A percentile compares a stretch with the other conserved stretches of the same genome.
Conservation (phyloP, 2,888 invertebrate species). For the Coleophora flavipennella region DNA sequence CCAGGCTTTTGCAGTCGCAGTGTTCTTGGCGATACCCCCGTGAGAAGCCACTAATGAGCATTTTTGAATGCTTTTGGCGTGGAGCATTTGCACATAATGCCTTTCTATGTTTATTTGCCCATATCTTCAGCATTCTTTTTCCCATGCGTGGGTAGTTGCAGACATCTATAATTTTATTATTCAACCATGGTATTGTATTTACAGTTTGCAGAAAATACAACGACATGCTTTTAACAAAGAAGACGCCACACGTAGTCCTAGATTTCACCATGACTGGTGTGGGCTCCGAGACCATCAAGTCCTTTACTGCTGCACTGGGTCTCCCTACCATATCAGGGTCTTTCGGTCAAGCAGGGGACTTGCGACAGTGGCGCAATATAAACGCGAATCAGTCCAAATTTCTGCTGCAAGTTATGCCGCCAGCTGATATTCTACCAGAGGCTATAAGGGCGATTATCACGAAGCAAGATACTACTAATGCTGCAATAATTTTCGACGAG, state of each 20-base stretch:
- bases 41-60: too few species aligned
- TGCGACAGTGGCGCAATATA: slow-evolving; percentile 86
- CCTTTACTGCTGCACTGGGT: slow-evolving; percentile 83
- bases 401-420: slow-evolving; percentile 87
- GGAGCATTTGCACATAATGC: too few species aligned
- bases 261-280: slow-evolving; percentile 87
- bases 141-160: too few species aligned
- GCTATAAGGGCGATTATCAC: slow-evolving; percentile 85
- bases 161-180: too few species aligned
- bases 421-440: slow-evolving; percentile 88
- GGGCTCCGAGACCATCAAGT: slow-evolving; percentile 88
- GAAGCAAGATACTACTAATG: slow-evolving; percentile 90
- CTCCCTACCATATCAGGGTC: slow-evolving; percentile 89
- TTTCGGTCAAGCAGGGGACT: slow-evolving; percentile 87
- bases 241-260: slow-evolving; percentile 83
- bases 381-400: slow-evolving; percentile 80
- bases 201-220: slow-evolving; percentile 83
- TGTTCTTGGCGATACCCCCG: too few species aligned
- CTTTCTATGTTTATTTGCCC: too few species aligned
- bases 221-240: slow-evolving; percentile 74
- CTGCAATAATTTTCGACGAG: slow-evolving; percentile 92
- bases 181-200: slow-evolving; percentile 3
- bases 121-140: too few species aligned
- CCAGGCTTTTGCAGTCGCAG: too few species aligned
- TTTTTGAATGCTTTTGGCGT: too few species aligned